phyloP scores from a whole-genome alignment of 2,888 invertebrate species.

The Macaria notata region DNA sequence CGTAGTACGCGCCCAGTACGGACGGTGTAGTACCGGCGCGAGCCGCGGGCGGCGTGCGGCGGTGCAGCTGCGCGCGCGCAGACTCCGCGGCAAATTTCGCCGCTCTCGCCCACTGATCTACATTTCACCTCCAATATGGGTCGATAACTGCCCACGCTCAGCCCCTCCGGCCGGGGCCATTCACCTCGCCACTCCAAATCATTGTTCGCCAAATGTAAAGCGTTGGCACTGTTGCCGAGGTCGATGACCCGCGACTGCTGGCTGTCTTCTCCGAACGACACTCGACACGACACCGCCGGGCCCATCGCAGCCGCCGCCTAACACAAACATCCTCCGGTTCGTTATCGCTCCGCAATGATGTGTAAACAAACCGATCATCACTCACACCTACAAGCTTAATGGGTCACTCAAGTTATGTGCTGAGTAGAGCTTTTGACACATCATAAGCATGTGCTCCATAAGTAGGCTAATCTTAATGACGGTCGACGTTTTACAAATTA shows the following conservation, averaged over 20 bases:
- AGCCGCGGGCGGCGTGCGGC: too few species aligned
- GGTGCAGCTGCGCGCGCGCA: conserved; percentile 40
- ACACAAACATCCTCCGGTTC: conserved; percentile 66
- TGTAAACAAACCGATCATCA: conserved; percentile 29
- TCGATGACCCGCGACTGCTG: conserved; percentile 66
- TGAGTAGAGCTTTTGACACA: conserved; percentile 9
- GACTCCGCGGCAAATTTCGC: conserved; percentile 75
- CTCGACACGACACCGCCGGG: conserved; percentile 60
- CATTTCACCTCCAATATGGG: conserved; percentile 82
- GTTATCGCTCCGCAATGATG: conserved; percentile 32
- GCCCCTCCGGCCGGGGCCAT: conserved; percentile 77
- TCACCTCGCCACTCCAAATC: conserved; percentile 81
- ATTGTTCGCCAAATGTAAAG: conserved; percentile 81
- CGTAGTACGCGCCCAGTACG: too few species aligned
- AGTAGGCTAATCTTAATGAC: conserved; percentile 1
- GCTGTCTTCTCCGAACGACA: conserved; percentile 76
- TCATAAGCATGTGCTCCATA: conserved; percentile 3
- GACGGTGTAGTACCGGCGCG: too few species aligned
- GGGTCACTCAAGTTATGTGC: conserved; percentile 14
- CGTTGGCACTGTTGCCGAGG: conserved; percentile 68
- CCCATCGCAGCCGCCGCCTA: conserved; percentile 38
- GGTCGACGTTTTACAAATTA: too few species aligned
- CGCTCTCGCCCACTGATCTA: conserved; percentile 83
- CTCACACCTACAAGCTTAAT: conserved; percentile 22
- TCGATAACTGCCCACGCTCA: conserved; percentile 82